Conservation (phyloP, 2,797 vertebrate genomes). For the Notolepis coatsorum region DNA sequence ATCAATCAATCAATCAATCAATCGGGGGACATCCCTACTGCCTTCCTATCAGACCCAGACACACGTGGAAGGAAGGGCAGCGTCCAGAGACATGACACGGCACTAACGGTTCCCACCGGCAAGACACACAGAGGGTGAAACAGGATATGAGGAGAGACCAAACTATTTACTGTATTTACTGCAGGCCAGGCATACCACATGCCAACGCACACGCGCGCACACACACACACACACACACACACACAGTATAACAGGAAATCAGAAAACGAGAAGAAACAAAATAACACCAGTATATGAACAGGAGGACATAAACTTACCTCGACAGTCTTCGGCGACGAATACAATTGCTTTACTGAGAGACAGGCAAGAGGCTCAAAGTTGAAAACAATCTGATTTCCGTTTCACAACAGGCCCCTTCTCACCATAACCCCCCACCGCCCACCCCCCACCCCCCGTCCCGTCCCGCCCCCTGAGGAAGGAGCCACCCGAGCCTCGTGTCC, state of each 20-base stretch:
- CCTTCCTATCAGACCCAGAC: constrained; percentile 9
- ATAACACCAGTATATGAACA: not conserved
- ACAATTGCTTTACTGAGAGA: constrained; percentile 46
- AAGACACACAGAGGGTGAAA: constrained; percentile 43
- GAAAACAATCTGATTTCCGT: constrained; percentile 45
- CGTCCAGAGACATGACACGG: constrained; percentile 60
- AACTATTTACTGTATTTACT: constrained; percentile 6
- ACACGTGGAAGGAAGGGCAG: constrained; percentile 72
- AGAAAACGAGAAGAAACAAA: not conserved
- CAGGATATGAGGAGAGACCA: constrained; percentile 27
- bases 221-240: not conserved
- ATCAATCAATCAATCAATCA: too few relatives aligned
- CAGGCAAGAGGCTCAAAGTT: constrained; percentile 40
- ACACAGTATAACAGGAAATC: not conserved
- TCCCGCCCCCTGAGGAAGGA: constrained; percentile 47
- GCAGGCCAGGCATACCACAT: constrained; percentile 14
- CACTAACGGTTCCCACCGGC: constrained; percentile 74
- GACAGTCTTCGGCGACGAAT: constrained; percentile 34
- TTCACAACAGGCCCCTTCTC: not conserved
- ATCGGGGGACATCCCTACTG: too few relatives aligned
- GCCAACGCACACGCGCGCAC: constrained; percentile 3
- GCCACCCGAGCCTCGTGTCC: constrained; percentile 54
- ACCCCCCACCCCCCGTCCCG: not conserved
- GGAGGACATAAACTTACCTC: constrained; percentile 49
- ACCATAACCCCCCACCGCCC: constrained; percentile 35